Evolutionary conservation across 2,888 invertebrate genomes (phyloP), one percentile per base, ranked within the genome.

Genomic region (Caenorhabditis afra): DNA sequence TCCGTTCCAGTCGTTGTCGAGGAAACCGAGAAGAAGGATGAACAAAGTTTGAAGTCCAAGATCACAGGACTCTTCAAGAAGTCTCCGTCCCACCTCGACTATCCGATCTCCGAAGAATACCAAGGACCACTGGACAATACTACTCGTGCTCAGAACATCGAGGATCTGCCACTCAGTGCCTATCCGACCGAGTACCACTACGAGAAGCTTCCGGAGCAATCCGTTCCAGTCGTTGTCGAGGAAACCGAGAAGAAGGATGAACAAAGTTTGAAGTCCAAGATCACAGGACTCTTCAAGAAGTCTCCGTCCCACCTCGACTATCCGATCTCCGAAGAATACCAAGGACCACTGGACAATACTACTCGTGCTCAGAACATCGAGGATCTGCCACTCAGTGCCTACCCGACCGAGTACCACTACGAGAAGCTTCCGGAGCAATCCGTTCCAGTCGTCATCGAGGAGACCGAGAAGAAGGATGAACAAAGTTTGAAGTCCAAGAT

Each of bases 391-490:
- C 22, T 55, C 11, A 39, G 18, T 18, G 68, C 81, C n/a, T 65
- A 71, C n/a, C 79, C 81, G 23, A 85, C 86, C 44, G 44, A 65
- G 18, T 77, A 86, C 47, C 84, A 85, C 44, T 81, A 80, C 52
- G 35, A 53, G 23, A 81, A 83, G 35, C 50, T 81, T 23, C 66
- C 71, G 18, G 82, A 84, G 55, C 81, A 83, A 16, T 22, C 57
- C 1, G 10, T 58, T 16, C 39, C 82, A n/a, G 80, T 71, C 29
- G 39, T 74, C 1, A 22, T 67, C 35, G 80, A 66, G 64, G 61
- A 62, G 14, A 52, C 74, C 58, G 79, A 76, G 66, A 66, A 55
- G 41, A 55, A 55, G 55, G 61, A 61, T 18, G 61, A 61, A n/a
- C 45, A 47, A 23, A n/a, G 16, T 16, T 12, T 61, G 23, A 58